phyloP scores from a whole-genome alignment of 2,113 vertebrate species.

The Columba janthina region DNA sequence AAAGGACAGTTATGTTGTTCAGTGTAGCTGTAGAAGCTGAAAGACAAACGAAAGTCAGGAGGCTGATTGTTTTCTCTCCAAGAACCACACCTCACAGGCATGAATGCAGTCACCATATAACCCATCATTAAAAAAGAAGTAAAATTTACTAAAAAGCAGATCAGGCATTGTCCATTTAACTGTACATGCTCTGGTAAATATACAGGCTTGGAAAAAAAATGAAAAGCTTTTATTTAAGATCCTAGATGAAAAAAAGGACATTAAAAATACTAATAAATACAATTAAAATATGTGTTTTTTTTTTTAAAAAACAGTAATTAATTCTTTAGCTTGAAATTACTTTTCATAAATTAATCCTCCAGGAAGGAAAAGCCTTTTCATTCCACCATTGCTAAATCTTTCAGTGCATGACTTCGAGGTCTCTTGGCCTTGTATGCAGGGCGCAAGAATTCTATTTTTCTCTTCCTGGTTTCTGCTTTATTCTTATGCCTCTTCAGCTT shows the following conservation, averaged over 20 bases:
- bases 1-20: neutral
- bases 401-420: conserved; percentile 79
- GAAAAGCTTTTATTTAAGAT: neutral
- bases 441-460: conserved; percentile 89
- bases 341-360: neutral
- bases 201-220: neutral
- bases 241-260: neutral
- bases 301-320: neutral
- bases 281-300: neutral
- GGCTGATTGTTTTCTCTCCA: neutral
- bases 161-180: neutral
- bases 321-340: neutral
- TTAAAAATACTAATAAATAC: conserved; percentile 39
- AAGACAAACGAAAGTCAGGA: neutral
- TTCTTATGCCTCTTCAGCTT: conserved; percentile 95
- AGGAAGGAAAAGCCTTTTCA: conserved; percentile 46
- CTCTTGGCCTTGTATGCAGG: conserved; percentile 90
- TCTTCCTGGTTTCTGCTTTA: conserved; percentile 92
- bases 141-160: conserved; percentile 21
- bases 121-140: neutral
- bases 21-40: neutral
- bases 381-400: conserved; percentile 90
- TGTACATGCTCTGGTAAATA: neutral
- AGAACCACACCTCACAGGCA: neutral
- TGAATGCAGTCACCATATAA: neutral